Percentiles rank a stretch among this genome's conserved stretches.
Conservation (phyloP, 2,797 vertebrate species). For the Kryptopterus vitreolus region DNA sequence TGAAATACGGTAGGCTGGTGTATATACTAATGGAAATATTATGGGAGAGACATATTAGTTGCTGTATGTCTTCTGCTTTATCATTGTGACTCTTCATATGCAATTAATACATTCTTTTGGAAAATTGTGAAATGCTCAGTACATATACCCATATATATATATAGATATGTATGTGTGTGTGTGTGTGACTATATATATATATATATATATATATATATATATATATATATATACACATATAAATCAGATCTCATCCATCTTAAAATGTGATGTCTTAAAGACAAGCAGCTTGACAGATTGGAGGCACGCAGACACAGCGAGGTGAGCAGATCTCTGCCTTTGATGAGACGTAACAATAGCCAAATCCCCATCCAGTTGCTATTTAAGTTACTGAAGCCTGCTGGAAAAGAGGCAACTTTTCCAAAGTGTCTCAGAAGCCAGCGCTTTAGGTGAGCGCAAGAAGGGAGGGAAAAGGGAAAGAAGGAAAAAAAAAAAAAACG, state of each 20-base stretch:
- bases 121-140: background rate
- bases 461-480: background rate
- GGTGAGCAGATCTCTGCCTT: conserved; percentile 72
- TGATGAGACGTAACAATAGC: conserved; percentile 82
- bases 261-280: conserved; percentile 70
- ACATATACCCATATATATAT: background rate
- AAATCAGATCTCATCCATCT: conserved; percentile 72
- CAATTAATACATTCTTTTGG: background rate
- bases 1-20: background rate
- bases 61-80: background rate
- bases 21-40: background rate
- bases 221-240: background rate
- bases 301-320: conserved; percentile 69
- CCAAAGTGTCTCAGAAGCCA: conserved; percentile 78
- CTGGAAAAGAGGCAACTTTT: conserved; percentile 73
- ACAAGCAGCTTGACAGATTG: conserved; percentile 75
- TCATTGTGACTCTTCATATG: background rate
- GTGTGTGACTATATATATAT: no score
- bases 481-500: conserved; percentile 39
- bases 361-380: conserved; percentile 78
- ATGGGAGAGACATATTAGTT: background rate
- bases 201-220: background rate
- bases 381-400: conserved; percentile 80
- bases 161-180: background rate
- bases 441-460: conserved; percentile 73